These are phyloP conservation scores for Megalonaias nervosa DNA, from an alignment of 1,140 invertebrate genomes.

Conservation along the genomic window DNA sequence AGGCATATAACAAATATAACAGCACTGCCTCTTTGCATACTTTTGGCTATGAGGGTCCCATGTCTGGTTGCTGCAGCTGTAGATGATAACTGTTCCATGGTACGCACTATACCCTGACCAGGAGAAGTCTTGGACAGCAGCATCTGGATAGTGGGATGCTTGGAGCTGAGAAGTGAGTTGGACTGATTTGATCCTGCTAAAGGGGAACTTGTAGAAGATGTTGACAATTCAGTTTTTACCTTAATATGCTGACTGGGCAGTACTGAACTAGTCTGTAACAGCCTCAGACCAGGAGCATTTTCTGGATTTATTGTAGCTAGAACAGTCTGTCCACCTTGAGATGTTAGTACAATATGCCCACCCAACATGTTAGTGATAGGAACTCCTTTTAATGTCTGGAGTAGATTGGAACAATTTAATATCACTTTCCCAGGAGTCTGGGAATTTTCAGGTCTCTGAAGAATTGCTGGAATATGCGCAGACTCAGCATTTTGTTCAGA, in stretches of 20 bases:
- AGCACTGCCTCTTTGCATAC: no score
- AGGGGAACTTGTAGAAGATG: background rate
- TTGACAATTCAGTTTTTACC: background rate
- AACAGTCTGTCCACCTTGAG: constrained; percentile 32
- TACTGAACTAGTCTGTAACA: no score
- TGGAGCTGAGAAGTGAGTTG: background rate
- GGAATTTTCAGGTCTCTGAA: constrained; percentile 14
- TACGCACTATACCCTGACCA: no score
- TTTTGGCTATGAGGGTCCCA: no score
- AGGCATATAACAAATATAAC: no score
- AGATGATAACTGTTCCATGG: no score
- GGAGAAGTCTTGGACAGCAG: constrained; percentile 13
- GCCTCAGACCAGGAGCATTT: background rate
- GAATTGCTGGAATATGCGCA: background rate
- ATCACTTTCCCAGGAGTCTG: constrained; percentile 3
- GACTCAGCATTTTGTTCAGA: background rate
- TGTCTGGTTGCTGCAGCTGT: no score
- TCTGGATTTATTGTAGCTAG: constrained; percentile 27
- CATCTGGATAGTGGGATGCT: constrained; percentile 37
- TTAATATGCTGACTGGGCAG: no score
- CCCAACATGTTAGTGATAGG: no score
- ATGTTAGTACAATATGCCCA: constrained; percentile 1
- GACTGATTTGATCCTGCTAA: background rate
- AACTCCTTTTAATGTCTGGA: no score
- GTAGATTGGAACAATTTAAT: no score